A percentile compares a stretch with the other conserved stretches of the same genome.
Evolutionary conservation across 2,113 vertebrate genomes (phyloP).

Genomic region (Corythornis cristatus): DNA sequence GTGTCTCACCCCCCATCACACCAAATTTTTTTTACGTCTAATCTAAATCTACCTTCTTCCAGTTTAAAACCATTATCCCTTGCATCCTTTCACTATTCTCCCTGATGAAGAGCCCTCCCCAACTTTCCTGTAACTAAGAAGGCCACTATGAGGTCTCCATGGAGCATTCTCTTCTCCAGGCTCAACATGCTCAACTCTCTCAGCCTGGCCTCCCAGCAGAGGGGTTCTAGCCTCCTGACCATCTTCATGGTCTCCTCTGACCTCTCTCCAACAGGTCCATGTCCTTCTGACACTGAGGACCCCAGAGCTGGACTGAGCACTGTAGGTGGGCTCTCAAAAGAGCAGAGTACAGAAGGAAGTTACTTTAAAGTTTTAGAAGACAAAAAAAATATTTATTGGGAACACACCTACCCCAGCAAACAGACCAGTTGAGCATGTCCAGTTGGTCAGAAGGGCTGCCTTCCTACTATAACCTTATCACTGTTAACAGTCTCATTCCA

Average conservation of each 20-base stretch:
- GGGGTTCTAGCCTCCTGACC: background rate
- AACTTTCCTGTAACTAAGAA: background rate
- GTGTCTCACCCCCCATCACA: background rate
- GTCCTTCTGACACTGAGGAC: background rate
- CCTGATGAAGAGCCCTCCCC: background rate
- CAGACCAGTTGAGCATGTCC: background rate
- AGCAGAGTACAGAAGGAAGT: background rate
- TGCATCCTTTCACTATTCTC: background rate
- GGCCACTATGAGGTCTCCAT: background rate
- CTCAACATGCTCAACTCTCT: background rate
- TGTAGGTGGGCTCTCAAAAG: background rate
- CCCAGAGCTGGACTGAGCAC: background rate
- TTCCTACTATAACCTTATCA: fast-evolving
- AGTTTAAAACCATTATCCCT: background rate
- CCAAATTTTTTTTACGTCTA: background rate
- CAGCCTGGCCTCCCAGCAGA: background rate
- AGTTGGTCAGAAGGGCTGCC: background rate
- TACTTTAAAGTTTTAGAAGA: background rate
- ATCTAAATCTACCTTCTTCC: background rate
- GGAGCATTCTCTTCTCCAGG: background rate
- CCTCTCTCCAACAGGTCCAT: background rate
- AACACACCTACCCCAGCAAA: background rate
- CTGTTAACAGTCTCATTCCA: no score
- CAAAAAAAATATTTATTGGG: background rate
- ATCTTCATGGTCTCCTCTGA: background rate